Conservation (phyloP, 2,113 vertebrate species). For the Ctenomys sociabilis region DNA sequence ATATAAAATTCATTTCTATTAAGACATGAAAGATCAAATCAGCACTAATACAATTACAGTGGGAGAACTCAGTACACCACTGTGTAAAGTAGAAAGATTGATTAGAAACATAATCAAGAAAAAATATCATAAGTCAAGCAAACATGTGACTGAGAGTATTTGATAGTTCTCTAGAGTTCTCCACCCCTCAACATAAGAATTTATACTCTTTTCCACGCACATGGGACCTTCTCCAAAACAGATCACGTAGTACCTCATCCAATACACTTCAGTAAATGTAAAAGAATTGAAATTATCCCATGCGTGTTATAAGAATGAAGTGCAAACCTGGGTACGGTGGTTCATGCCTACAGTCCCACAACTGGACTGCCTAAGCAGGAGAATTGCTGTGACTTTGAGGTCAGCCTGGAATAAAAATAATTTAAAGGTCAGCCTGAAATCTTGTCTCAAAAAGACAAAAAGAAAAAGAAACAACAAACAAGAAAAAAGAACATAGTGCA, state of each 20-base stretch:
- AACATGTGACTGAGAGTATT: neutral
- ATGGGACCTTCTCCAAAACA: neutral
- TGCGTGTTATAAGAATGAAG: neutral
- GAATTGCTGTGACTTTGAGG: too few species aligned
- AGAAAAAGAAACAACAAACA: too few species aligned
- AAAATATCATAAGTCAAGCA: neutral
- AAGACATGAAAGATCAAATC: neutral
- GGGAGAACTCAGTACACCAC: neutral
- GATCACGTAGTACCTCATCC: neutral
- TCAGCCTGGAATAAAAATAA: too few species aligned
- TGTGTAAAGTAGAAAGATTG: neutral
- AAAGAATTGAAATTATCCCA: neutral
- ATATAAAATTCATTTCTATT: neutral
- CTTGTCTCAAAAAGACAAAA: too few species aligned
- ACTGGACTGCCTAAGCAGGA: too few species aligned
- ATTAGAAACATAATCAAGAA: neutral
- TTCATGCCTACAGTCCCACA: too few species aligned
- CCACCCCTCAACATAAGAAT: neutral
- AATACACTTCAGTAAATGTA: neutral
- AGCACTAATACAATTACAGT: neutral
- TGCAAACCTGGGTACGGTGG: neutral
- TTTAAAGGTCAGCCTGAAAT: too few species aligned
- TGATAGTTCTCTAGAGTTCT: neutral
- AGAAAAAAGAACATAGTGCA: neutral
- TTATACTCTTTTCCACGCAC: neutral